Base-by-base conservation (phyloP, 2,113 vertebrate genomes). In the Muscicapa adusta region DNA sequence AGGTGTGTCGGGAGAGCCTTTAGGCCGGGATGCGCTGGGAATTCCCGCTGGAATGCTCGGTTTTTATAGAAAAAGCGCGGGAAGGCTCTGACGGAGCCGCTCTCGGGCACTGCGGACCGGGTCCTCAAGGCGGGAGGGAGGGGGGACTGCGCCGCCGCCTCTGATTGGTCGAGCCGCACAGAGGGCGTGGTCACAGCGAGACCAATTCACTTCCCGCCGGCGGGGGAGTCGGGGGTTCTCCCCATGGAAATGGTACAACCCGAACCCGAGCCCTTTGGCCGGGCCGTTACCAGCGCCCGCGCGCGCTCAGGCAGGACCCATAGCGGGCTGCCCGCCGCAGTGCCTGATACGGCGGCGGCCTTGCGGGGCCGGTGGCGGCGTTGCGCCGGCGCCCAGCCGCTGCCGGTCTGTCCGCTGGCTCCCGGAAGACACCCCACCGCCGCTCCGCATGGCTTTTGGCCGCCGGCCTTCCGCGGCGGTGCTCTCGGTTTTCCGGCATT, bases 221-320 rank as follows among this genome's bases (percentile, higher is more conserved):
- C 5, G 19, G 62, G 20, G 61, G 36, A 14, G 2, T 0, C 0
- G 3, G 13, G 4, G 10, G 18, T 1, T 6, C 7, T 12, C 68
- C 17, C 34, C 0, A 23, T 13, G 6, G 28, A 24, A 36, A 68
- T 94, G 87, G 92, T 94, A 74, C 33, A 23, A 33, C 11, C 62
- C 38, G 8, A 68, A 93, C 38, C n/a, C 18, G 14, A 85, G 86
- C 28, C 65, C 88, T 89, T 74, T 18, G 76, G 81, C 74, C 78
- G n/a, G 89, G 96, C 96, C 81, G 91, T 94, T 95, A 91, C 4
- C 15, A 20, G 85, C 50, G 87, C 94, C 79, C 84, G 91, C 96
- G 94, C 94, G 91, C 93, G 57, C 66, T 4, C 20, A 28, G 26
- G 3, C 23, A 92, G 87, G 93, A 58, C 91, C 96, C 86, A 58